These are phyloP conservation scores for Pholis gunnellus DNA, from an alignment of 2,113 vertebrate genomes.

Conservation along the genomic window DNA sequence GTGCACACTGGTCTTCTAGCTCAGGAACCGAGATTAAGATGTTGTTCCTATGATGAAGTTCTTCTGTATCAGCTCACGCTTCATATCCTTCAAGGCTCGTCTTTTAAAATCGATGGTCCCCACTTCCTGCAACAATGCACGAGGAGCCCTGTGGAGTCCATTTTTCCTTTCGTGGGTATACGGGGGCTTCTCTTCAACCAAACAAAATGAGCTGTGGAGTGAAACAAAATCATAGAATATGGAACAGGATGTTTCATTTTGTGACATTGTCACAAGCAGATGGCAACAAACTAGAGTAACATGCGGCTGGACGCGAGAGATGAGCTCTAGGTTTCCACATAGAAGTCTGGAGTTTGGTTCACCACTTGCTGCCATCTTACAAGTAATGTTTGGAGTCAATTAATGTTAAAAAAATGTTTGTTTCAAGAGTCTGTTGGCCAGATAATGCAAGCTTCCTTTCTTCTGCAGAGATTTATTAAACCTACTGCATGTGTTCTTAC, in stretches of 20 bases:
- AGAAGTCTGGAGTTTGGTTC: not conserved
- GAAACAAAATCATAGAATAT: conserved; percentile 5
- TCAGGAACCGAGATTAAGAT: not conserved
- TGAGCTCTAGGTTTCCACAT: not conserved
- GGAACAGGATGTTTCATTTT: conserved; percentile 8
- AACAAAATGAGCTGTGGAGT: not conserved
- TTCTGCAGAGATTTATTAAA: not conserved
- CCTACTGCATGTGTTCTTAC: not conserved
- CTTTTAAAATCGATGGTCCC: conserved; percentile 5
- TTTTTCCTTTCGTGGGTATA: conserved; percentile 4
- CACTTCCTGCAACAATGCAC: conserved; percentile 23
- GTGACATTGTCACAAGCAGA: not conserved
- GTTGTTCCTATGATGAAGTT: not conserved
- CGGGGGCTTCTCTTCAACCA: not conserved
- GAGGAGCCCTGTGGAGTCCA: conserved; percentile 16
- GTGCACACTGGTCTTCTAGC: not conserved
- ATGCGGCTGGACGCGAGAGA: not conserved
- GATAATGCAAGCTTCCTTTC: not conserved
- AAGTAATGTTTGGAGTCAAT: not conserved
- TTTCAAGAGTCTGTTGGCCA: not conserved
- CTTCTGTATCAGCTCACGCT: conserved; percentile 5
- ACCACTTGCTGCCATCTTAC: not conserved
- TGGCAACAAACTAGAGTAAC: not conserved
- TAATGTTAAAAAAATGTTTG: not conserved
- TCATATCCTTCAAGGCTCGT: conserved; percentile 9